Conservation (phyloP, 2,888 invertebrate genomes). For the Nomada goodeniana region DNA sequence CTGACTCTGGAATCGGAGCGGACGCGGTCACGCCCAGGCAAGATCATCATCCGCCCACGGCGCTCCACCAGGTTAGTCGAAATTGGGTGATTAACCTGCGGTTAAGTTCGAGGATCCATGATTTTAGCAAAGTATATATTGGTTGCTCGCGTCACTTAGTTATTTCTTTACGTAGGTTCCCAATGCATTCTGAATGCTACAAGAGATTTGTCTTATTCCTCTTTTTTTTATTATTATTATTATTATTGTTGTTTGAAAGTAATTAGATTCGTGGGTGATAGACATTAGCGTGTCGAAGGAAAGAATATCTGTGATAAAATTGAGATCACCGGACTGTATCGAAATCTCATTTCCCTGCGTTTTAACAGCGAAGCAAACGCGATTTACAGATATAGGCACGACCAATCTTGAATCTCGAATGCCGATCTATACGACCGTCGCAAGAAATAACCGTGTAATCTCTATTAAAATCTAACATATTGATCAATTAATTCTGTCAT, state of each 20-base stretch:
- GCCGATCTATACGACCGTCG: not conserved
- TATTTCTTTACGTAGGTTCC: too few relatives aligned
- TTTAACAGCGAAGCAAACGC: too few relatives aligned
- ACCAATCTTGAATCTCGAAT: not conserved
- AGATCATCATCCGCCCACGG: constrained; percentile 88
- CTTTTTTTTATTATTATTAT: not conserved
- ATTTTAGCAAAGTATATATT: too few relatives aligned
- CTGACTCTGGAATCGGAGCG: constrained; percentile 97
- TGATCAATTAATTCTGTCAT: not conserved
- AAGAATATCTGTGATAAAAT: too few relatives aligned
- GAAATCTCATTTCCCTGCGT: too few relatives aligned
- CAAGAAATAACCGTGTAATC: not conserved
- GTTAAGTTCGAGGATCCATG: not conserved
- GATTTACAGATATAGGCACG: too few relatives aligned
- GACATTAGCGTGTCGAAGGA: too few relatives aligned
- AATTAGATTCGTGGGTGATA: not conserved
- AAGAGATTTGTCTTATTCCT: not conserved
- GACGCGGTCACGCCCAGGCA: constrained; percentile 93
- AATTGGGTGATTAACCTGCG: not conserved
- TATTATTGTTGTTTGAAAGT: not conserved
- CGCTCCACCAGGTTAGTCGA: constrained; percentile 91
- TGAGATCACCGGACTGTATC: too few relatives aligned
- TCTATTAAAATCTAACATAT: constrained; percentile 3
- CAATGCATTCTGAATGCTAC: too few relatives aligned
- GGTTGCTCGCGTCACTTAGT: too few relatives aligned